Conservation (phyloP, 2,888 invertebrate species). For the Bursaphelenchus okinawaensis region DNA sequence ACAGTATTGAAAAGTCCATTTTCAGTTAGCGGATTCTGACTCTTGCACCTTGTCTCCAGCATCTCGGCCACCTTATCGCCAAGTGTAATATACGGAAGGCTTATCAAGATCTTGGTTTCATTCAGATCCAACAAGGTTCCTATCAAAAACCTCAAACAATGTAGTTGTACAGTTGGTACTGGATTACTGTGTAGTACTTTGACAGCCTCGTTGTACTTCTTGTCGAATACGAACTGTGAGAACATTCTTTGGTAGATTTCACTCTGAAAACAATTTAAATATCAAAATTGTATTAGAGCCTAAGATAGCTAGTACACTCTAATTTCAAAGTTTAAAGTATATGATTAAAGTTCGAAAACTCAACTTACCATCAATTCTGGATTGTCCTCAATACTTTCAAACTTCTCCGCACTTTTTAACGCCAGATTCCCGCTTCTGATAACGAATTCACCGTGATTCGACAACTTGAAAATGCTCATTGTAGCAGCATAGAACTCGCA, state of each 20-base stretch:
- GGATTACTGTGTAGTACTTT: slow-evolving; percentile 27
- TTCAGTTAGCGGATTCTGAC: slow-evolving; percentile 7
- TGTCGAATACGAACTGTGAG: slow-evolving; percentile 33
- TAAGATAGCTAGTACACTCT: too few relatives aligned
- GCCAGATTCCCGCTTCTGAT: slow-evolving; percentile 9
- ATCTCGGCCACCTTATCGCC: slow-evolving; percentile 25
- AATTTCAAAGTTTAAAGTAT: too few relatives aligned
- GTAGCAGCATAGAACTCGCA: slow-evolving; percentile 17
- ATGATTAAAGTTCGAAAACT: too few relatives aligned
- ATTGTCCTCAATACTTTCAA: not conserved
- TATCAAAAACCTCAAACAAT: slow-evolving; percentile 26
- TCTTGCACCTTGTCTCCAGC: slow-evolving; percentile 23
- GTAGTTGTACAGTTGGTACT: slow-evolving; percentile 12
- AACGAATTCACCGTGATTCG: slow-evolving; percentile 14
- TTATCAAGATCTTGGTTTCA: slow-evolving; percentile 14
- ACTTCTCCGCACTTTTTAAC: slow-evolving; percentile 10
- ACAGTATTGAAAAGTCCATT: slow-evolving; percentile 20
- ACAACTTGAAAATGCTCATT: slow-evolving; percentile 16
- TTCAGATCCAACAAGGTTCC: slow-evolving; percentile 18
- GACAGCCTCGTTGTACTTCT: slow-evolving; percentile 38
- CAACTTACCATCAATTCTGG: not conserved
- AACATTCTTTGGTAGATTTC: slow-evolving; percentile 41
- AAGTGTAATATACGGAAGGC: slow-evolving; percentile 20
- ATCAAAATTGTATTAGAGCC: too few relatives aligned
- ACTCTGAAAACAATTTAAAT: slow-evolving; percentile 14